Base-by-base conservation (phyloP, 2,113 vertebrate species). In the Zosterops pallidus region DNA sequence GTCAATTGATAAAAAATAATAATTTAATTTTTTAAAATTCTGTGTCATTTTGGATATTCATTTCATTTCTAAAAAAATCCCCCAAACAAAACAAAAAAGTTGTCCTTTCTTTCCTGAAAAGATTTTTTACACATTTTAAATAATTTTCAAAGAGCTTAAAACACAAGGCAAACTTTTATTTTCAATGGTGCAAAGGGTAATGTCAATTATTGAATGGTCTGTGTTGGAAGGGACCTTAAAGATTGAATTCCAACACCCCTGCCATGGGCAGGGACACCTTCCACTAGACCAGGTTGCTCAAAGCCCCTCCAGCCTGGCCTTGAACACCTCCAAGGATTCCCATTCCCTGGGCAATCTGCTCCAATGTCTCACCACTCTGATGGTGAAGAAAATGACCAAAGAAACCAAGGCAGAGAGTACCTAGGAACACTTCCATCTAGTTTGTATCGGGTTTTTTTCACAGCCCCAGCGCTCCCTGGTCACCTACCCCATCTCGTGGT, bases 401-500 rank as follows among this genome's bases (percentile, higher is more conserved):
- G 55, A 33, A 81, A 83, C 37, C 0, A 12, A 42, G 33, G 52
- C 41, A 24, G 23, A 46, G 20, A 29, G 21, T 22, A 55, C 55
- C 29, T 14, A 35, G 33, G 59, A 85, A 53, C 2, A 1, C 42
- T 69, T 49, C 14, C 39, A 23, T 69, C 10, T 26, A 18, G 4
- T 49, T 53, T 2, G 1, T 7, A 19, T 13, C 2, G 39, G 12
- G 8, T 5, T 69, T 55, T 16, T 33, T 33, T 17, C 4, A 2
- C 9, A 0, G 28, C 23, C 55, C 4, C 1, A 2, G 25, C 10
- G 4, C 70, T 6, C 23, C 56, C 4, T 6, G 37, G 65, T n/a
- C 84, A 35, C 53, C 59, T 22, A 76, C 94, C 28, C 96, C 96
- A 90, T 12, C 97, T 95, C 7, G 68, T 33, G 96, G 97, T 37